Conservation (phyloP, 2,888 invertebrate species). For the Macaria liturata region DNA sequence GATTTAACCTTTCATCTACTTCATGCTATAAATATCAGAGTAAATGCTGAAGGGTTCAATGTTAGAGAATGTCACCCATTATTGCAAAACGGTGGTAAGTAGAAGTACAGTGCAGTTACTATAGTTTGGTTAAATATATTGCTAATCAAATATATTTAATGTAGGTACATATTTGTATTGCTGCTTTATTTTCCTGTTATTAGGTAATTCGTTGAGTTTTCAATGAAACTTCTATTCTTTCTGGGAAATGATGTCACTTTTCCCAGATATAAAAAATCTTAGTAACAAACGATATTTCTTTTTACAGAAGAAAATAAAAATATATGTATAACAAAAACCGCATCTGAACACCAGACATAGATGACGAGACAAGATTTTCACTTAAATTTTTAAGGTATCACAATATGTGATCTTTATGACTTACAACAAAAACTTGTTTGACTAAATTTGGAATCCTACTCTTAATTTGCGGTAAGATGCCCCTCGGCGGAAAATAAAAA, state of each 20-base stretch:
- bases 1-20: slow-evolving; percentile 4
- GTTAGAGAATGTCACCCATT: neutral
- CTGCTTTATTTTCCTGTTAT: no score
- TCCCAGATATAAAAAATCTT: no score
- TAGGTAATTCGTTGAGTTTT: no score
- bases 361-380: slow-evolving; percentile 37
- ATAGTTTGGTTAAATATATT: no score
- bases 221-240: no score
- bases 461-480: neutral
- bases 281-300: no score
- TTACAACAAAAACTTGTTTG: slow-evolving; percentile 14
- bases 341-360: slow-evolving; percentile 25
- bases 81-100: no score
- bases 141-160: no score
- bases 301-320: no score
- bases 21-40: slow-evolving; percentile 1
- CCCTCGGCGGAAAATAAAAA: neutral
- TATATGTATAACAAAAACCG: no score
- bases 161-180: no score
- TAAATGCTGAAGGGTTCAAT: neutral
- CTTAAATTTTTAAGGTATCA: slow-evolving; percentile 32
- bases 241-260: no score
- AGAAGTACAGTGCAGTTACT: slow-evolving; percentile 6
- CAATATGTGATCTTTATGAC: slow-evolving; percentile 30
- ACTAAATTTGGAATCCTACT: slow-evolving; percentile 5